These are phyloP conservation scores for Mimachlamys varia DNA, from an alignment of 2,888 invertebrate species.

Conservation along the genomic window DNA sequence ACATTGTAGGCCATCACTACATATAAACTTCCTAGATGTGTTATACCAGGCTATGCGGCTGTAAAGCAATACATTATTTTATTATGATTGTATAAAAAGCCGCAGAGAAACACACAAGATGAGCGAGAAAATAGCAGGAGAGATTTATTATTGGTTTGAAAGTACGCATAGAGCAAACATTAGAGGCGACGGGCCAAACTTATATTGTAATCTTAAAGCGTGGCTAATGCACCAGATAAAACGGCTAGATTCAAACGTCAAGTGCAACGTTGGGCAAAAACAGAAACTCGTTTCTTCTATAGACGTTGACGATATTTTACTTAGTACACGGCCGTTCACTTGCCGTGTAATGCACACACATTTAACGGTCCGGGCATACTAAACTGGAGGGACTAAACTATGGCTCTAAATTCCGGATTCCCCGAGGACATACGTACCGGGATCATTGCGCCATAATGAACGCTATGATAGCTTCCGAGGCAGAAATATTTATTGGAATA, in stretches of 20 bases:
- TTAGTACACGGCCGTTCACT: not conserved
- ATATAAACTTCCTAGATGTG: too few species aligned
- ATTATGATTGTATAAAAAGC: not conserved
- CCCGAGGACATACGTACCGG: not conserved
- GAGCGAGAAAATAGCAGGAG: not conserved
- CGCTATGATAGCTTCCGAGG: not conserved
- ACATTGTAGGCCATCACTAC: too few species aligned
- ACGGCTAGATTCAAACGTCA: not conserved
- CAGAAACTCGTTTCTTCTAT: not conserved
- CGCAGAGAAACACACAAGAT: not conserved
- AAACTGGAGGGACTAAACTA: not conserved
- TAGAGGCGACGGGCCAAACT: not conserved
- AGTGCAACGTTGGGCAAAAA: not conserved
- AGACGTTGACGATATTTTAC: not conserved
- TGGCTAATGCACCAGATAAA: not conserved
- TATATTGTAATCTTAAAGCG: not conserved
- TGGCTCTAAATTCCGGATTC: not conserved
- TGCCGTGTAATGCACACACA: slow-evolving; percentile 19
- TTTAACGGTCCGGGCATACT: not conserved
- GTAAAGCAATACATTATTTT: too few species aligned
- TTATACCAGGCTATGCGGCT: too few species aligned
- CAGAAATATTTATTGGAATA: not conserved
- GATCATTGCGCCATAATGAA: not conserved
- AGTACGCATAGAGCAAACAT: not conserved
- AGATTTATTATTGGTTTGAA: not conserved